Evolutionary conservation across 2,888 invertebrate genomes (phyloP), one percentile per base, ranked within the genome.

Genomic region (Prenolepis imparis): DNA sequence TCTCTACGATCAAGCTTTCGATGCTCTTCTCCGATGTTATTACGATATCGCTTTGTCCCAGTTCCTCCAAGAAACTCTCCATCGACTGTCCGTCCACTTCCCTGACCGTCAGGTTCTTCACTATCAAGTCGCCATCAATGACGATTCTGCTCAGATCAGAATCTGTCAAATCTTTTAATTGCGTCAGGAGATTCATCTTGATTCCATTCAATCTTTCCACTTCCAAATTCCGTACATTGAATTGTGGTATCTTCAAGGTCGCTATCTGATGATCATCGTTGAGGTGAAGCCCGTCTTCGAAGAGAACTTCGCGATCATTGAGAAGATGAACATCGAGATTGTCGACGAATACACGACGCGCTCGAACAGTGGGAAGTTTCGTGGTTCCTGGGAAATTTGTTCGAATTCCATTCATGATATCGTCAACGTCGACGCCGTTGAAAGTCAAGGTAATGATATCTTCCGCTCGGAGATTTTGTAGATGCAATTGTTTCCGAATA

Each of bases 51-150:
- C 75, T 44, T 28, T 80, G 68, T 6, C 59, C 63, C 24, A 91
- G 52, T 48, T 82, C 74, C 0, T 87, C 61, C 12, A 94, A 78
- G 78, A 90, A 94, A 44, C 70, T 63, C 18, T 73, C 77, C 0
- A 82, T 11, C n/a, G 80, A 44, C 39, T 87, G 52, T 9, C 84
- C 64, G 36, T 91, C 91, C 28, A 94, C 91, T 48, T 44, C 73
- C 4, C 52, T 39, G 0, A 90, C 82, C 39, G 78, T 59, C 5
- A 93, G 80, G 4, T 74, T 82, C 15, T 85, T 84, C 18, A 94
- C 83, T 36, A 78, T 82, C 4, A 93, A 57, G 48, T 92, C 89
- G 3, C 91, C 93, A 2, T 91, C 89, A 59, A 94, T 86, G 0
- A 89, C 80, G 12, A 93, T 48, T 18, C 84, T n/a, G 9, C 81